Evolutionary conservation across 2,113 vertebrate species (phyloP).

Genomic region (Pteropus alecto): DNA sequence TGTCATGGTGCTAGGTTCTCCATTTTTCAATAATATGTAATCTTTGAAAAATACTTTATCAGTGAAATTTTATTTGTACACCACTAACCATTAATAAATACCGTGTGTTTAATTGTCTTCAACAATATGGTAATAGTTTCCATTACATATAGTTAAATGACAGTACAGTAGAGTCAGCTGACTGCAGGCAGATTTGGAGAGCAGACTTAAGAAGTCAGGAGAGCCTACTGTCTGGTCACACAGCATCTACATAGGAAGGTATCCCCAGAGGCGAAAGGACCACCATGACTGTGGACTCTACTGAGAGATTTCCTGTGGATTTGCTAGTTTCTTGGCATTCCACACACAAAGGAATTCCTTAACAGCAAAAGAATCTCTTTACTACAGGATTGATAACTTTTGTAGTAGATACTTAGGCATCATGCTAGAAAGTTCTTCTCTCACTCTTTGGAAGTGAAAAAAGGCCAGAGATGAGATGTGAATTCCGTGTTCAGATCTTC

Average conservation of each 20-base stretch:
- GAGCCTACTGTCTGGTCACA: neutral
- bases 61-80: neutral
- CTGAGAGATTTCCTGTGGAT: neutral
- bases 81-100: neutral
- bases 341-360: neutral
- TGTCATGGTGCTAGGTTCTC: neutral
- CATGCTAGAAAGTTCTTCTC: neutral
- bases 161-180: neutral
- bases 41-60: neutral
- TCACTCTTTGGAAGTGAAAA: neutral
- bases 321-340: neutral
- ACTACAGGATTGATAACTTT: neutral
- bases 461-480: neutral
- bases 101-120: neutral
- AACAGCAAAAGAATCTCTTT: neutral
- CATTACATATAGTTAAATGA: neutral
- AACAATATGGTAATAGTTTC: neutral
- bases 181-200: neutral
- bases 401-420: neutral
- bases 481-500: neutral
- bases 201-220: neutral
- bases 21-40: neutral
- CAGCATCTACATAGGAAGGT: neutral
- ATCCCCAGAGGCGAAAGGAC: neutral
- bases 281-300: neutral